Evolutionary conservation across 2,113 vertebrate species (phyloP), one percentile per base, ranked within the genome.

Genomic region (Chamaetylas fuelleborni): DNA sequence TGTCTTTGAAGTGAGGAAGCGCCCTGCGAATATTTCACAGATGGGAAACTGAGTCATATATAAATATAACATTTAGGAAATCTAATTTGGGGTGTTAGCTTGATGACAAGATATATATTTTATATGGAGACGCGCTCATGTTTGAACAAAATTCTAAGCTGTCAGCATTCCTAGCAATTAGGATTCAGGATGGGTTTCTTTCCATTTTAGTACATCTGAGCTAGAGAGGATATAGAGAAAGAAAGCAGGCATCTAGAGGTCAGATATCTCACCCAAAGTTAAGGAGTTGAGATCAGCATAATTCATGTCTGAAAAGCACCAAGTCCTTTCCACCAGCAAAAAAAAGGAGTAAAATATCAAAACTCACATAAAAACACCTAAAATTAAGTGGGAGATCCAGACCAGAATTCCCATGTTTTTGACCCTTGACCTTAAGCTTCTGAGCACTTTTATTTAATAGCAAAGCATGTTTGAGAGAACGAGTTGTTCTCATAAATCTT

Each of bases 1-100:
- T 90, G 74, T 85, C 42, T 88, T 88, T 33, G 62, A 94, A 93
- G 92, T 82, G 50, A 96, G 45, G 74, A 94, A 88, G 85, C 29
- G 92, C 53, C 89, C 74, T 76, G 84, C 43, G 95, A 95, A 86
- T 85, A 42, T 77, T 94, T 92, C 81, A 91, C 93, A 94, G 93
- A 90, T 92, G 93, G 91, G 74, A 96, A 94, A 97, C 93, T 96
- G 94, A 97, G 89, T 95, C 87, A 95, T 81, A 72, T 40, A 91
- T 87, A 95, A 92, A 90, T 90, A 89, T 93, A 96, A 94, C 94
- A 91, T 94, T 94, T 91, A 82, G 50, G 79, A 91, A 82, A 85
- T 76, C 93, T 94, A 95, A 90, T 96, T 96, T 86, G 26, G 50
- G 54, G 43, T 82, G 50, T 69, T 70, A 91, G 34, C 34, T 80